These are phyloP conservation scores for Byasa hedistus DNA, from an alignment of 2,888 invertebrate genomes.

Conservation along the genomic window DNA sequence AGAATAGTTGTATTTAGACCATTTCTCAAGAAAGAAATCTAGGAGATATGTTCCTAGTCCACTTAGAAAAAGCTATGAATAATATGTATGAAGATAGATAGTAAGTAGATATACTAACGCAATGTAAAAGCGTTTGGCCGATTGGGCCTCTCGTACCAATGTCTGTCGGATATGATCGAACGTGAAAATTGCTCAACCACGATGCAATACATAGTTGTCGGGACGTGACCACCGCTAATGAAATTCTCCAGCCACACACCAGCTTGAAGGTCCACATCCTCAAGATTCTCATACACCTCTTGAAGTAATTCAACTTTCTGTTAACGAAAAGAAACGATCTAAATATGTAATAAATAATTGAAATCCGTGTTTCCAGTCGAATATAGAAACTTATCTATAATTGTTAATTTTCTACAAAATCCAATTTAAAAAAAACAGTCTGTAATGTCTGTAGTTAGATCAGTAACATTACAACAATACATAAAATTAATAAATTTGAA, in stretches of 20 bases:
- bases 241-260: slow-evolving; percentile 91
- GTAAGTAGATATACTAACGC: slow-evolving; percentile 38
- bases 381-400: no score
- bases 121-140: slow-evolving; percentile 49
- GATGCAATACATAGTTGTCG: slow-evolving; percentile 91
- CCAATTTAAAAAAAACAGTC: no score
- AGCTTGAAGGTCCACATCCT: slow-evolving; percentile 92
- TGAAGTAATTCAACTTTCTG: slow-evolving; percentile 44
- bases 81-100: background rate
- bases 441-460: no score
- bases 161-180: slow-evolving; percentile 88
- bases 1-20: no score
- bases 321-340: slow-evolving; percentile 13
- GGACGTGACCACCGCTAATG: slow-evolving; percentile 88
- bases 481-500: no score
- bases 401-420: no score
- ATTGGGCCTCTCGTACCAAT: slow-evolving; percentile 81
- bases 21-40: no score
- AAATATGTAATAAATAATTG: background rate
- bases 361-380: no score
- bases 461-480: no score
- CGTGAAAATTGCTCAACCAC: slow-evolving; percentile 90
- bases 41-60: no score
- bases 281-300: slow-evolving; percentile 74
- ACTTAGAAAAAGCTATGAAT: no score